These are phyloP conservation scores for Neosilurus mollespiculum DNA, from an alignment of 2,797 vertebrate genomes.

Conservation along the genomic window DNA sequence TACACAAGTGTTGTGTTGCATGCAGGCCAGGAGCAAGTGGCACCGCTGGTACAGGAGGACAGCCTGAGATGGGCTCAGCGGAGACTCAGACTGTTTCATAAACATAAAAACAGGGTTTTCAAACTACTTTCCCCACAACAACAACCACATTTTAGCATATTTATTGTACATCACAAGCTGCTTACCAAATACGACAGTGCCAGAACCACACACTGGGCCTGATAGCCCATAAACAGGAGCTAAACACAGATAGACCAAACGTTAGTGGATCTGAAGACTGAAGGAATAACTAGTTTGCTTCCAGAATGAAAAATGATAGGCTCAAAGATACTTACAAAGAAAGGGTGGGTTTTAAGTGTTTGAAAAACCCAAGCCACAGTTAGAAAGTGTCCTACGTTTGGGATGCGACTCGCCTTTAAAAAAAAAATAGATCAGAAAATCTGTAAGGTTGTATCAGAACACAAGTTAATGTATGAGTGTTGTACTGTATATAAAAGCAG, in stretches of 20 bases:
- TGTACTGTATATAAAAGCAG: not conserved
- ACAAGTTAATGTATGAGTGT: not conserved
- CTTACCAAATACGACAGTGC: slow-evolving; percentile 59
- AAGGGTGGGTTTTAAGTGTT: slow-evolving; percentile 69
- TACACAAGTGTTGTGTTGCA: slow-evolving; percentile 70
- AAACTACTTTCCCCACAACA: not conserved
- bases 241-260: slow-evolving; percentile 54
- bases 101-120: not conserved
- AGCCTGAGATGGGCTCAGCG: slow-evolving; percentile 66
- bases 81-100: slow-evolving; percentile 25
- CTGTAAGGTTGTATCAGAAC: not conserved
- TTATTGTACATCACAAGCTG: not conserved
- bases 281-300: not conserved
- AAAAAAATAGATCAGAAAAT: slow-evolving; percentile 29
- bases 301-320: not conserved
- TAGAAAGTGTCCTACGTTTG: slow-evolving; percentile 59
- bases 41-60: slow-evolving; percentile 79
- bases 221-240: slow-evolving; percentile 70
- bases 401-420: slow-evolving; percentile 65
- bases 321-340: slow-evolving; percentile 61
- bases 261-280: not conserved
- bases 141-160: no score
- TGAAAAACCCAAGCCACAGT: slow-evolving; percentile 72
- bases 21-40: slow-evolving; percentile 73
- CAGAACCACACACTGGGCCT: slow-evolving; percentile 70